phyloP scores from a whole-genome alignment of 2,888 invertebrate genomes.

The Mesochorus sp. region DNA sequence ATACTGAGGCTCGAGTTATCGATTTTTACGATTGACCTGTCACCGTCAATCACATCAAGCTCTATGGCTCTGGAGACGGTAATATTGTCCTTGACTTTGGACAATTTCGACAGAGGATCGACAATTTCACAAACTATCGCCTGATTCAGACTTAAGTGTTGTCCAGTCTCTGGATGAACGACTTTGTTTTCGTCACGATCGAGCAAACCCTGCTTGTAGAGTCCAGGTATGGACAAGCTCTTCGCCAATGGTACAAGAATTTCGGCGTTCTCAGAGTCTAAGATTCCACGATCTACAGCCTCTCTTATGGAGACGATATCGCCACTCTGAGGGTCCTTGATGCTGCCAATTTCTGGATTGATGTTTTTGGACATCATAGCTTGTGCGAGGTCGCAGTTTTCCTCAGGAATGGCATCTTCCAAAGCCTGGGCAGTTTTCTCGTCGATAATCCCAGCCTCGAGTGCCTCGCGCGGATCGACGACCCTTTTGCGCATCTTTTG shows the following conservation, averaged over 20 bases:
- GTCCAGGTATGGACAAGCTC: constrained; percentile 91
- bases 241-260: constrained; percentile 91
- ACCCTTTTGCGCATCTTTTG: constrained; percentile 91
- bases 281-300: constrained; percentile 91
- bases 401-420: constrained; percentile 86
- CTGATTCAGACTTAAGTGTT: constrained; percentile 89
- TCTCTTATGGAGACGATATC: constrained; percentile 91
- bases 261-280: constrained; percentile 90
- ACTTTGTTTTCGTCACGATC: constrained; percentile 89
- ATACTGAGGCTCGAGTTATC: constrained; percentile 86
- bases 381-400: constrained; percentile 88
- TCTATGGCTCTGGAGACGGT: constrained; percentile 91
- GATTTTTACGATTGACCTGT: constrained; percentile 87
- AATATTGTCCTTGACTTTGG: constrained; percentile 85
- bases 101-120: constrained; percentile 90
- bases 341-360: constrained; percentile 89
- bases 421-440: constrained; percentile 88
- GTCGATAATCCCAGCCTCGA: constrained; percentile 91
- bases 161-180: constrained; percentile 94
- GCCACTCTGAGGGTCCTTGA: constrained; percentile 92
- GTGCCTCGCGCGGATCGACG: constrained; percentile 89
- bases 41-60: constrained; percentile 87
- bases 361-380: constrained; percentile 88
- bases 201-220: constrained; percentile 93
- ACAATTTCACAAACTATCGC: constrained; percentile 94